phyloP scores from a whole-genome alignment of 1,140 invertebrate species.

The Orius insidiosus region DNA sequence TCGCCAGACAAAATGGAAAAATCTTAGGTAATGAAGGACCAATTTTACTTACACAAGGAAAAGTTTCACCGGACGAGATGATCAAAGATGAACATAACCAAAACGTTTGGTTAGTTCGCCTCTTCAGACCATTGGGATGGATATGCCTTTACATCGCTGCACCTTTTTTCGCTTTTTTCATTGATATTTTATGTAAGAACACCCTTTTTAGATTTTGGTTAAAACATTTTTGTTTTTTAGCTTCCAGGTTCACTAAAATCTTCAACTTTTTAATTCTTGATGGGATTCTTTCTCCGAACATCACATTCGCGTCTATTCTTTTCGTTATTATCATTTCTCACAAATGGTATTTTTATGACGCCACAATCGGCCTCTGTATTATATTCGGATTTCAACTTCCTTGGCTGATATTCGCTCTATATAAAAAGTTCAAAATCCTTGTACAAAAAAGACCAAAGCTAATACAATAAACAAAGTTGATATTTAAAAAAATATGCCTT shows the following conservation, averaged over 20 bases:
- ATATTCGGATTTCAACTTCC: too few relatives aligned
- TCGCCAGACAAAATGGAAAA: conserved; percentile 9
- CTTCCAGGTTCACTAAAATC: neutral
- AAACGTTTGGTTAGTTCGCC: conserved; percentile 9
- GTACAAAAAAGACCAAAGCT: too few relatives aligned
- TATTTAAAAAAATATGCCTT: too few relatives aligned
- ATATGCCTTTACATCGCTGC: conserved; percentile 7
- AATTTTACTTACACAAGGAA: conserved; percentile 7
- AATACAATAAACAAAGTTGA: too few relatives aligned
- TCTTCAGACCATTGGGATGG: conserved; percentile 10
- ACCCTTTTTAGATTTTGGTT: neutral
- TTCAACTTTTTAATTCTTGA: conserved; percentile 11
- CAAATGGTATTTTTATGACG: too few relatives aligned
- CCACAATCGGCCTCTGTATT: too few relatives aligned
- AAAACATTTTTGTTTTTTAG: neutral
- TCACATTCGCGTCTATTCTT: conserved; percentile 9
- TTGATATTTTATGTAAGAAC: neutral
- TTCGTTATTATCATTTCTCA: too few relatives aligned
- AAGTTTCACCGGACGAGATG: conserved; percentile 11
- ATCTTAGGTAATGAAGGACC: conserved; percentile 2
- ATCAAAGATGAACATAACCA: conserved; percentile 10
- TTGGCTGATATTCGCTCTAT: too few relatives aligned
- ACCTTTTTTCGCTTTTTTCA: neutral
- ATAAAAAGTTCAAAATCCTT: too few relatives aligned
- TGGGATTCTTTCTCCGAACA: conserved; percentile 8